A percentile compares a stretch with the other conserved stretches of the same genome.
Evolutionary conservation across 2,113 vertebrate genomes (phyloP).

Genomic region (Passer montanus): DNA sequence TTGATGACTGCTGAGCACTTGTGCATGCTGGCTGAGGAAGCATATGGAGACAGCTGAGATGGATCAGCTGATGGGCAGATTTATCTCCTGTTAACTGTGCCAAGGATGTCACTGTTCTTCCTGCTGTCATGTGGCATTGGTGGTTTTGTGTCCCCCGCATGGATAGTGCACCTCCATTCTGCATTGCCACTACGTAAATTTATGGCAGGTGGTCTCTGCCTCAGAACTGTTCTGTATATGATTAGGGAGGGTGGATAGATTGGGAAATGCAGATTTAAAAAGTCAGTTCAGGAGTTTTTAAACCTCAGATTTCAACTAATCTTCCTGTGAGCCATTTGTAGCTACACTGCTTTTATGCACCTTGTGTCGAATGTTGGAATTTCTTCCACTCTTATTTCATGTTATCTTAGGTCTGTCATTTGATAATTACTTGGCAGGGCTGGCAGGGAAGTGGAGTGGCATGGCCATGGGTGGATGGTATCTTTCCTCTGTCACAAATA

Average conservation of each 20-base stretch:
- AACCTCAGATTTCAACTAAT: not conserved
- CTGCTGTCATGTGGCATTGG: not conserved
- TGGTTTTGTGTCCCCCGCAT: not conserved
- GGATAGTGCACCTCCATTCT: not conserved
- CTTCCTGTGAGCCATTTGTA: not conserved
- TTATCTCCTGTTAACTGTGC: not conserved
- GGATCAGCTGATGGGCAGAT: not conserved
- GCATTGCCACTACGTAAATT: accelerated
- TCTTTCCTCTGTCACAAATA: not conserved
- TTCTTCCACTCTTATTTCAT: not conserved
- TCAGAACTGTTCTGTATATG: not conserved
- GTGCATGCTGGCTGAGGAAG: not conserved
- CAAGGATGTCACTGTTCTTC: not conserved
- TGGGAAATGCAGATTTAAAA: not conserved
- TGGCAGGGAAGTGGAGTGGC: not conserved
- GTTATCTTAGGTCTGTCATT: not conserved
- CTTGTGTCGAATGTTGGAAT: not conserved
- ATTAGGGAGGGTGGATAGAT: not conserved
- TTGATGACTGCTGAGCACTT: not conserved
- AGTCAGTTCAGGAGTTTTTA: not conserved
- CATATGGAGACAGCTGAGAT: not conserved
- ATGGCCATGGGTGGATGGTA: not conserved
- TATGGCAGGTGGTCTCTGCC: not conserved
- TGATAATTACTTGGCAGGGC: not conserved
- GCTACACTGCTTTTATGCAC: not conserved